These are phyloP conservation scores for Solenopsis fugax DNA, from an alignment of 1,140 invertebrate species.

Conservation along the genomic window DNA sequence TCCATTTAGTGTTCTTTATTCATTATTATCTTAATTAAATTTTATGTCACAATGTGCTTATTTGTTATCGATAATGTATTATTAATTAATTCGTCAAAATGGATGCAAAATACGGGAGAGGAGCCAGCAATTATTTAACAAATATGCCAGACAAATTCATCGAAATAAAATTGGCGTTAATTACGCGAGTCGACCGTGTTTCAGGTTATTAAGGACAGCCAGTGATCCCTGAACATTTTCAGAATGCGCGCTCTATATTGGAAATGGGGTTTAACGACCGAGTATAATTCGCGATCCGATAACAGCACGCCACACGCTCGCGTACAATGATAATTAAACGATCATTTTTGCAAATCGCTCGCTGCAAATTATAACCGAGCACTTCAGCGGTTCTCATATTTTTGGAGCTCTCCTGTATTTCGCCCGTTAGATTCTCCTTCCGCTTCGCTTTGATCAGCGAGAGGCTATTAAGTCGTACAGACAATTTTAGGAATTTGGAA, in stretches of 20 bases:
- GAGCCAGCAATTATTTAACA: constrained; percentile 40
- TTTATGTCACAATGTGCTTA: not conserved
- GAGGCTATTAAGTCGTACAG: not conserved
- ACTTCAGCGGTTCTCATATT: constrained; percentile 13
- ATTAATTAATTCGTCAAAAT: constrained; percentile 46
- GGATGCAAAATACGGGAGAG: constrained; percentile 2
- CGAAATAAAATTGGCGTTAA: constrained; percentile 61
- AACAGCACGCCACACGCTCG: constrained; percentile 22
- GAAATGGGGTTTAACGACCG: constrained; percentile 56
- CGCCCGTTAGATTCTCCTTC: not conserved
- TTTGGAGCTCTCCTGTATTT: not conserved
- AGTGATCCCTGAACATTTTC: constrained; percentile 62
- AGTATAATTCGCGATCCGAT: constrained; percentile 61
- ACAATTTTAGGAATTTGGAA: not conserved
- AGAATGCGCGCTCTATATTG: constrained; percentile 36
- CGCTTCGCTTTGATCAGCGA: not conserved
- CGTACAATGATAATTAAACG: constrained; percentile 61
- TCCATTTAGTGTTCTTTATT: not conserved
- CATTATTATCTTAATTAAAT: constrained; percentile 32
- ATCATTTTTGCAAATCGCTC: constrained; percentile 52
- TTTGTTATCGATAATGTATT: constrained; percentile 34
- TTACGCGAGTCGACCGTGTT: constrained; percentile 45
- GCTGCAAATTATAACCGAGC: constrained; percentile 9
- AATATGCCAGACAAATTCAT: constrained; percentile 31
- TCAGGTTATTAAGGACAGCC: constrained; percentile 51